Evolutionary conservation across 1,140 invertebrate genomes (phyloP), one percentile per base, ranked within the genome.

Genomic region (Orchestia grillus): DNA sequence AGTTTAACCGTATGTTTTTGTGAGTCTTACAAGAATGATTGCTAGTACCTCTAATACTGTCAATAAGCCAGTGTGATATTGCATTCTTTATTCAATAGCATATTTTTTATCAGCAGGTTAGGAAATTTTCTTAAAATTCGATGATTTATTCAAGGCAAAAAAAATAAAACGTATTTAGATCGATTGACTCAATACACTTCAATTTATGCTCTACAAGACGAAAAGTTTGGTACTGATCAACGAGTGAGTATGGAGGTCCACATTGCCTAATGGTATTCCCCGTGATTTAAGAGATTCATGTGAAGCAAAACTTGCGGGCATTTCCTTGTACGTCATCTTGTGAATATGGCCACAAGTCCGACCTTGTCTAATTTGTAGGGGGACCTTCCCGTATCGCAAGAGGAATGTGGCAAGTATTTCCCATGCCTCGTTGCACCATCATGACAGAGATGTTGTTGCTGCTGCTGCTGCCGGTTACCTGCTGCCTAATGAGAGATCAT

Each of bases 401-500:
- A 90, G 44, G 92, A 94, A 94, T 94, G 92, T 47, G 44, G 36
- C 44, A 47, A 45, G 92, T 47, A 94, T 94, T 94, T 94, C 92
- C 92, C 92, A 94, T 4, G 92, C 11, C 88, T 94, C 11, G 43
- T 94, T 44, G 44, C 41, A 44, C 36, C 43, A 45, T 94, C 43
- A 45, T n/a, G 43, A 94, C 44, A 94, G 92, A 94, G 92, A 94
- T 94, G 92, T 94, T 44, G 44, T 40, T n/a, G 44, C 43, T 40
- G 44, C 44, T 44, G n/a, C 43, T 40, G 92, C 43, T 45, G 43
- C 44, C 92, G 92, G 43, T 94, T 94, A 40, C 92, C 92, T 94
- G 92, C 92, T 94, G 92, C 92, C 92, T 94, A 94, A 94, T 94
- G 92, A 94, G 92, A 94, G 92, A 94, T 94, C 92, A 94, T 94